Evolutionary conservation across 2,888 invertebrate genomes (phyloP).

Genomic region (Meiosimyza platycephala): DNA sequence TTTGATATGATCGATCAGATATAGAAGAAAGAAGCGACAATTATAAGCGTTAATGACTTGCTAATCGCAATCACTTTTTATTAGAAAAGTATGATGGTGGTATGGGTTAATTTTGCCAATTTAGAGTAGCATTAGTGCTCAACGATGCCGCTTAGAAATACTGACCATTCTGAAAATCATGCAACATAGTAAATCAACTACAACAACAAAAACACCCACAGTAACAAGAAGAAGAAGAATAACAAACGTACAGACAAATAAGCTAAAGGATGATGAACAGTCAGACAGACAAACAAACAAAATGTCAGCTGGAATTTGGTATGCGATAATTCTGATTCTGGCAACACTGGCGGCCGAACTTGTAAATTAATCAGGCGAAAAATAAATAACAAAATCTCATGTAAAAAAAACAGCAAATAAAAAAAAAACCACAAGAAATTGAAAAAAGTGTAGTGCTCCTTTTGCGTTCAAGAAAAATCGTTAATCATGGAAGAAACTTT

Average conservation of each 20-base stretch:
- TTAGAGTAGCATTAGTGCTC: no score
- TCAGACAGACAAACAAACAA: slow-evolving; percentile 10
- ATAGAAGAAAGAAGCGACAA: no score
- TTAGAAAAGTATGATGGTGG: no score
- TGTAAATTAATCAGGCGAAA: not conserved
- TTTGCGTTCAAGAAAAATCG: slow-evolving; percentile 15
- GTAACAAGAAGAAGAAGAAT: not conserved
- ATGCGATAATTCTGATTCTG: slow-evolving; percentile 1
- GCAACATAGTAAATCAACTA: not conserved
- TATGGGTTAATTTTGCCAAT: no score
- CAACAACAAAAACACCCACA: not conserved
- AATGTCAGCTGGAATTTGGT: slow-evolving; percentile 11
- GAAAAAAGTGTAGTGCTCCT: slow-evolving; percentile 6
- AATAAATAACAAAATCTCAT: slow-evolving; percentile 13
- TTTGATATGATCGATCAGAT: no score
- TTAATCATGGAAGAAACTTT: slow-evolving; percentile 30
- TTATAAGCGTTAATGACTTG: no score
- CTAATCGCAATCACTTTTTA: no score
- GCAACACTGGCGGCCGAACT: not conserved
- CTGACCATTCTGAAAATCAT: no score
- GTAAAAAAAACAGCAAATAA: not conserved
- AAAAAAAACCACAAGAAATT: not conserved
- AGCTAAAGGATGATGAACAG: not conserved
- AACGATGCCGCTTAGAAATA: no score
- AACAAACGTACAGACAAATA: not conserved